A percentile compares a stretch with the other conserved stretches of the same genome.
These are phyloP conservation scores for Eupithecia exiguata DNA, from an alignment of 2,888 invertebrate genomes.

Conservation along the genomic window DNA sequence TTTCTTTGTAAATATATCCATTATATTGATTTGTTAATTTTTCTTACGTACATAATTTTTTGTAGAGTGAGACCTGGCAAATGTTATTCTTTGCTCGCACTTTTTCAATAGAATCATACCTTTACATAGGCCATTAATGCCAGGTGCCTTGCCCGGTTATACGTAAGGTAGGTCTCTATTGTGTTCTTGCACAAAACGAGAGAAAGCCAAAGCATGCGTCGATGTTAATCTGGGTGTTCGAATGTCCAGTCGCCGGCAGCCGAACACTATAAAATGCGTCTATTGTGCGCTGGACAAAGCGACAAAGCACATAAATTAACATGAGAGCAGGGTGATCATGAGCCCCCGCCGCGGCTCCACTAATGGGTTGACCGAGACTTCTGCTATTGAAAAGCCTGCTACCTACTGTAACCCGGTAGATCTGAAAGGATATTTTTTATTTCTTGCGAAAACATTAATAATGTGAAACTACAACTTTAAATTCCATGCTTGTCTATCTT, in stretches of 20 bases:
- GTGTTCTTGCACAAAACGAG: conserved; percentile 80
- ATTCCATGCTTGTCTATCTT: conserved; percentile 9
- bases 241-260: conserved; percentile 81
- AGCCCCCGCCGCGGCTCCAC: conserved; percentile 72
- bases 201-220: conserved; percentile 77
- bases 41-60: not conserved
- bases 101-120: conserved; percentile 49
- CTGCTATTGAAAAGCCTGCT: conserved; percentile 42
- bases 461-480: conserved; percentile 37
- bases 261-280: conserved; percentile 76
- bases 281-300: conserved; percentile 73
- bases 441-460: conserved; percentile 34
- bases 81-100: conserved; percentile 31
- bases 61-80: not conserved
- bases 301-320: conserved; percentile 83
- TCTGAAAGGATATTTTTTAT: conserved; percentile 51
- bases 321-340: conserved; percentile 82
- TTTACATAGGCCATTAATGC: conserved; percentile 70
- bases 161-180: conserved; percentile 54
- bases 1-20: conserved; percentile 12
- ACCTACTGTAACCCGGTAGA: conserved; percentile 41
- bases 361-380: conserved; percentile 79
- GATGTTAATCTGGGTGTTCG: conserved; percentile 83
- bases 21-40: conserved; percentile 19
- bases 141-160: conserved; percentile 76